Evolutionary conservation across 1,140 invertebrate genomes (phyloP).

Genomic region (Araneus ventricosus): DNA sequence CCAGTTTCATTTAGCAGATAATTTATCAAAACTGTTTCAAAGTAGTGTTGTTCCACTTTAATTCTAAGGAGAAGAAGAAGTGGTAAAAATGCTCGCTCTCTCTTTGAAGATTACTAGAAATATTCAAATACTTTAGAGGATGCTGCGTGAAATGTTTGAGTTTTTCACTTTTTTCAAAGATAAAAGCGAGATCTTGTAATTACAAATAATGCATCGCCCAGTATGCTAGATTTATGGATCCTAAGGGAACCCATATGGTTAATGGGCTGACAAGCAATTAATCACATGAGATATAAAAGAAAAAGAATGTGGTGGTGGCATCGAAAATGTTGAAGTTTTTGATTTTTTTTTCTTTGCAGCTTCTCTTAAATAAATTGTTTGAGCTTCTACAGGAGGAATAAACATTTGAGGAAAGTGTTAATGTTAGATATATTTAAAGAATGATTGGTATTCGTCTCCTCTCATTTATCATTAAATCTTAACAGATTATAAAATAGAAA

Average conservation of each 20-base stretch:
- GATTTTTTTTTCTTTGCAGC: not conserved
- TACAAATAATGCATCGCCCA: conserved; percentile 1
- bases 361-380: not conserved
- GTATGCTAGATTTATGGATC: conserved; percentile 6
- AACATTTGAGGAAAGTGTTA: not conserved
- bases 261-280: conserved; percentile 16
- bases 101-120: not conserved
- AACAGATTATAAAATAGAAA: too few species aligned
- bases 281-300: not conserved
- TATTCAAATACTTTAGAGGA: conserved; percentile 1
- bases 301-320: not conserved
- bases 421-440: not conserved
- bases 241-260: not conserved
- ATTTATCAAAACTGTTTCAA: conserved; percentile 2
- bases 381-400: not conserved
- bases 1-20: conserved; percentile 16
- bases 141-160: not conserved
- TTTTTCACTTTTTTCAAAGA: not conserved
- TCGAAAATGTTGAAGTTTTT: not conserved
- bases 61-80: not conserved
- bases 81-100: not conserved
- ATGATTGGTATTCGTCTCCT: not conserved
- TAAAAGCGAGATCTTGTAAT: not conserved
- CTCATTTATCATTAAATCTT: not conserved
- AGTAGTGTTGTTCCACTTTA: not conserved